These are phyloP conservation scores for Helobdella robusta DNA, from an alignment of 2,888 invertebrate genomes.

Conservation along the genomic window DNA sequence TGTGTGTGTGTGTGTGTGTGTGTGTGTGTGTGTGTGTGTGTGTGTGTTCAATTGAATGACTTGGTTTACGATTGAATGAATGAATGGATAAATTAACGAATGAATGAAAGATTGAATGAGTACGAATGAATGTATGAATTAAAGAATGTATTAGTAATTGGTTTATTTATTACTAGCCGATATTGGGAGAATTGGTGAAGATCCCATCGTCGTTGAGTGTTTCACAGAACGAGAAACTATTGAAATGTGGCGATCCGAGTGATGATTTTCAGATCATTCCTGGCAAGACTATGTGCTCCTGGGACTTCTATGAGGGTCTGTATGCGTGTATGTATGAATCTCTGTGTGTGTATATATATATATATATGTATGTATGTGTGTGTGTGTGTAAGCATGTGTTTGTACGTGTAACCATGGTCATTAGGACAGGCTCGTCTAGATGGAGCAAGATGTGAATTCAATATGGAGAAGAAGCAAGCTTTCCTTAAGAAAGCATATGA, in stretches of 20 bases:
- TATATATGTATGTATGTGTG: too few species aligned
- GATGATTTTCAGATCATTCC: conserved; percentile 60
- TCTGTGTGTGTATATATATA: too few species aligned
- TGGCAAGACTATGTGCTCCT: conserved; percentile 90
- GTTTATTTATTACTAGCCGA: conserved; percentile 37
- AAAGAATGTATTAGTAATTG: too few species aligned
- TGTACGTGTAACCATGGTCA: too few species aligned
- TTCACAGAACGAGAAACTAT: conserved; percentile 68
- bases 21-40: too few species aligned
- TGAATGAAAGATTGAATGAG: too few species aligned
- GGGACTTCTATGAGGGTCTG: conserved; percentile 80
- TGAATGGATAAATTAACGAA: too few species aligned
- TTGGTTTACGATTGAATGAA: too few species aligned
- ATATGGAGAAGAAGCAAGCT: conserved; percentile 76
- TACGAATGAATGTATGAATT: too few species aligned
- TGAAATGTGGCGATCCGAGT: conserved; percentile 59
- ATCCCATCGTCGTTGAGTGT: conserved; percentile 74
- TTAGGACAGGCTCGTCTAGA: conserved; percentile 85
- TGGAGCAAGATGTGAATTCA: conserved; percentile 89
- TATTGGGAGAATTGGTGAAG: conserved; percentile 42
- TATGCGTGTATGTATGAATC: not conserved
- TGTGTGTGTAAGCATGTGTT: too few species aligned
- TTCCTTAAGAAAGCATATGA: conserved; percentile 58
- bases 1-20: too few species aligned
- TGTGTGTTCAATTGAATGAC: too few species aligned